These are phyloP conservation scores for Poeciliopsis occidentalis DNA, from an alignment of 2,113 vertebrate genomes.

Conservation along the genomic window DNA sequence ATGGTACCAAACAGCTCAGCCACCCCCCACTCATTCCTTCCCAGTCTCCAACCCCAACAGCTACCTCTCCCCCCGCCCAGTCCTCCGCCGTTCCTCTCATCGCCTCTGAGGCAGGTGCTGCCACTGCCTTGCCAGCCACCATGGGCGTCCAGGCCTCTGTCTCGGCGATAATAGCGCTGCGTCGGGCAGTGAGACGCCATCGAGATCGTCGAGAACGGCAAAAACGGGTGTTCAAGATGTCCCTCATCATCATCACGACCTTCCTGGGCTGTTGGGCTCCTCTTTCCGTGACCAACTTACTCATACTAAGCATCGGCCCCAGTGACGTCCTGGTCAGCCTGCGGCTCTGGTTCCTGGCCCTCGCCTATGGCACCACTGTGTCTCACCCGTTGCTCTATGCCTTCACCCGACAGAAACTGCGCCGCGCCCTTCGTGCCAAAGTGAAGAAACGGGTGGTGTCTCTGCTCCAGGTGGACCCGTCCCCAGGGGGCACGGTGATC, in stretches of 20 bases:
- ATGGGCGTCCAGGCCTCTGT: conserved; percentile 82
- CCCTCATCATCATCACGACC: conserved; percentile 81
- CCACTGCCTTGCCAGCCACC: conserved; percentile 49
- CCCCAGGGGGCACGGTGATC: conserved; percentile 75
- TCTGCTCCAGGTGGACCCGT: conserved; percentile 81
- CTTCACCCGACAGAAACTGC: conserved; percentile 83
- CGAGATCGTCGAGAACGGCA: conserved; percentile 81
- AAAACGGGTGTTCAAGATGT: conserved; percentile 81
- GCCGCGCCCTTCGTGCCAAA: conserved; percentile 78
- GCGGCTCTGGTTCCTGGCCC: conserved; percentile 83
- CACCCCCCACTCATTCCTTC: conserved; percentile 76
- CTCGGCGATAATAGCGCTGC: conserved; percentile 82
- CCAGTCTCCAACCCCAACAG: conserved; percentile 70
- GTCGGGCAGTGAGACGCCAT: conserved; percentile 79
- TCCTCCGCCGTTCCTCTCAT: conserved; percentile 70
- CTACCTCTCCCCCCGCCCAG: conserved; percentile 74
- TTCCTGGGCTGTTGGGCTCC: conserved; percentile 83
- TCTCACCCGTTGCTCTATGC: conserved; percentile 82
- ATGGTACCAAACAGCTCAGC: conserved; percentile 69
- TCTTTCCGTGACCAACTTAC: conserved; percentile 80
- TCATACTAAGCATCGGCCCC: conserved; percentile 82
- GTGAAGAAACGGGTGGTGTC: conserved; percentile 83
- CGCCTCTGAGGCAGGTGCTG: conserved; percentile 48
- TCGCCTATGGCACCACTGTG: conserved; percentile 81
- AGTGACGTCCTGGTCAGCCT: conserved; percentile 76